phyloP scores from a whole-genome alignment of 2,888 invertebrate species.

The Nomada lathburiana region DNA sequence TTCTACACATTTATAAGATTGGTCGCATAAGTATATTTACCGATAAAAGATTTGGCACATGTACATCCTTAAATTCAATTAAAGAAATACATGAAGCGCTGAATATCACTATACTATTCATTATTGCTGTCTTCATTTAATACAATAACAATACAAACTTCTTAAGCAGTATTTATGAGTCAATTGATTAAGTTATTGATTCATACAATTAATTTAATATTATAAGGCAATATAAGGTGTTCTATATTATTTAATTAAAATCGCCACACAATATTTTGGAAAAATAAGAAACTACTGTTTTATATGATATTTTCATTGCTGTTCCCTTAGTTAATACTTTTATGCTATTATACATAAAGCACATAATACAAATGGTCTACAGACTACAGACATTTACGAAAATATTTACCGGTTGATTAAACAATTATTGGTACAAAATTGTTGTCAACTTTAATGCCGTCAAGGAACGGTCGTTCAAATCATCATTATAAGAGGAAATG shows the following conservation, averaged over 20 bases:
- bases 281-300: too few species aligned
- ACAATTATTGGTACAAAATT: not conserved
- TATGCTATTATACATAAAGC: not conserved
- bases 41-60: too few species aligned
- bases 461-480: not conserved
- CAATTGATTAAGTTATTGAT: not conserved
- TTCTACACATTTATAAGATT: too few species aligned
- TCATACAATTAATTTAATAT: not conserved
- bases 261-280: too few species aligned
- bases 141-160: not conserved
- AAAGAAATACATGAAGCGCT: not conserved
- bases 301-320: not conserved
- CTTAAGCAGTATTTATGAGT: not conserved
- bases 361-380: not conserved
- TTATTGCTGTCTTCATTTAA: not conserved
- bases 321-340: not conserved
- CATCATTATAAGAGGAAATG: not conserved
- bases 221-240: not conserved
- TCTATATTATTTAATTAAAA: too few species aligned
- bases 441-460: not conserved
- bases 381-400: not conserved
- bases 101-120: not conserved
- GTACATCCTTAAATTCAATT: too few species aligned
- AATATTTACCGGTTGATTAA: not conserved
- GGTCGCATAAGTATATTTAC: too few species aligned